A percentile compares a stretch with the other conserved stretches of the same genome.
These are phyloP conservation scores for Nannoperca australis DNA, from an alignment of 2,797 vertebrate genomes.

Conservation along the genomic window DNA sequence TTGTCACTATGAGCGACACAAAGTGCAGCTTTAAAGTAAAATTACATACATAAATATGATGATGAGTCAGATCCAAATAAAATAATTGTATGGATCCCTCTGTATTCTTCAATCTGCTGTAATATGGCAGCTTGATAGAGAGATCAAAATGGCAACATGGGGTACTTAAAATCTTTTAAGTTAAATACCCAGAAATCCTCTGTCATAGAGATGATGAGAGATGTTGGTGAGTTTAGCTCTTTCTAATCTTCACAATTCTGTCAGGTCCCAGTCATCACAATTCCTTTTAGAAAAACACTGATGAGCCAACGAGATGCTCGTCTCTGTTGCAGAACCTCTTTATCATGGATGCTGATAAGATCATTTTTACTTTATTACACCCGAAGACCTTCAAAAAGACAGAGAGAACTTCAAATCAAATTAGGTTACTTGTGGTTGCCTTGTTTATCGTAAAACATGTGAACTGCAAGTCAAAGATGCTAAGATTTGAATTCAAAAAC, in stretches of 20 bases:
- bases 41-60: not conserved
- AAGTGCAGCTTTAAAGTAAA: not conserved
- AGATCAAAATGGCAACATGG: not conserved
- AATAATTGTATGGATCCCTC: not conserved
- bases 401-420: not conserved
- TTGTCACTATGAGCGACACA: no score
- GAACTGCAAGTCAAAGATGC: not conserved
- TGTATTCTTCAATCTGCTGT: not conserved
- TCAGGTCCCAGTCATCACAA: not conserved
- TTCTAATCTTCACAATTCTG: no score
- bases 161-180: not conserved
- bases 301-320: no score
- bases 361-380: not conserved
- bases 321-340: no score
- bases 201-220: not conserved
- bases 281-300: not conserved
- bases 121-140: not conserved
- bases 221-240: no score
- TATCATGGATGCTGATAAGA: not conserved
- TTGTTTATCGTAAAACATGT: slow-evolving; percentile 1
- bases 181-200: not conserved
- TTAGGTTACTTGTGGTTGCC: not conserved
- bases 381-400: not conserved
- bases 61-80: not conserved
- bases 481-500: not conserved